phyloP scores from a whole-genome alignment of 2,888 invertebrate species.

The Neoascia interrupta region DNA sequence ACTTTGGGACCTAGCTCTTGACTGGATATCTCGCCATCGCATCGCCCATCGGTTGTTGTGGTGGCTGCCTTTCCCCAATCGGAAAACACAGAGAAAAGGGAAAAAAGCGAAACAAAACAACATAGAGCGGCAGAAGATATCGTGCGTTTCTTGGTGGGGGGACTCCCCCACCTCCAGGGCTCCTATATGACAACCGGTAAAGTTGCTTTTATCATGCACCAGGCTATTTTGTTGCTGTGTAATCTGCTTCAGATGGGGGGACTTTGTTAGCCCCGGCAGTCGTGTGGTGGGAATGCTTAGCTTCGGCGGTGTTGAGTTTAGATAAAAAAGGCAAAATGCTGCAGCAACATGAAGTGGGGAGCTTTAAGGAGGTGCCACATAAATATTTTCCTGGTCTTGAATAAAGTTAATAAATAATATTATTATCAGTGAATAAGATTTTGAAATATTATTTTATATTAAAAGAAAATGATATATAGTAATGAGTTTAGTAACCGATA shows the following conservation, averaged over 20 bases:
- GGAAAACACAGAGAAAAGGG: constrained; percentile 31
- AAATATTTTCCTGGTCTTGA: no score
- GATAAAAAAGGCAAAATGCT: constrained; percentile 6
- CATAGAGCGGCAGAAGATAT: constrained; percentile 30
- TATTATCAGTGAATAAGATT: no score
- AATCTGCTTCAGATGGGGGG: background rate
- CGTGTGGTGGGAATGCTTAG: constrained; percentile 1
- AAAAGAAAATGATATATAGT: no score
- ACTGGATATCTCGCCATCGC: constrained; percentile 52
- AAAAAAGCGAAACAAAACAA: constrained; percentile 13
- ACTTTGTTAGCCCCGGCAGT: background rate
- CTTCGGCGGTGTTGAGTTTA: no score
- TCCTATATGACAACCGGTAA: constrained; percentile 32
- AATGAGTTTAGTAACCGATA: no score
- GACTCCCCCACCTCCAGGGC: constrained; percentile 49
- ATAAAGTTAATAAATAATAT: no score
- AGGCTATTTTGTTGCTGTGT: constrained; percentile 12
- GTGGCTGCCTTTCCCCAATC: constrained; percentile 50
- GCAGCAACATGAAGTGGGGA: constrained; percentile 27
- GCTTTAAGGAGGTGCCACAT: constrained; percentile 27
- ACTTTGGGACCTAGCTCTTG: constrained; percentile 49
- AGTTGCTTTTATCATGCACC: constrained; percentile 23
- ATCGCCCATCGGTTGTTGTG: constrained; percentile 36
- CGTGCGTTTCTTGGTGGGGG: constrained; percentile 34
- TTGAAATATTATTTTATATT: no score